These are phyloP conservation scores for Nymphalis io DNA, from an alignment of 1,140 invertebrate genomes.

Conservation along the genomic window DNA sequence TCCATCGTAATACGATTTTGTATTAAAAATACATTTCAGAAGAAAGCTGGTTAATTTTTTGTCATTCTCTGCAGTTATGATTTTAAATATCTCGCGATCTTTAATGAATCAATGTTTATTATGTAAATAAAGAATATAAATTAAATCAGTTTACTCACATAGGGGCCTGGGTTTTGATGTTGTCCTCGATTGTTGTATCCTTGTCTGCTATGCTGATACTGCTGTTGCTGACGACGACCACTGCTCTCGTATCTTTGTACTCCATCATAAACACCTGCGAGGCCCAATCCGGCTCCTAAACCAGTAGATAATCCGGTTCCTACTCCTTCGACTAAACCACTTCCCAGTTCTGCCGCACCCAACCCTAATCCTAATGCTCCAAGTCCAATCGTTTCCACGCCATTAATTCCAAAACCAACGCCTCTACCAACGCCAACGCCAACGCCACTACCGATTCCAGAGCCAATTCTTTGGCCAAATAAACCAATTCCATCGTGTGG, in stretches of 20 bases:
- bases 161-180: no score
- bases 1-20: no score
- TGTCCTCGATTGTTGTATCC: no score
- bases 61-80: no score
- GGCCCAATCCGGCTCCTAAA: not conserved
- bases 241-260: slow-evolving; percentile 5
- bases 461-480: not conserved
- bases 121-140: no score
- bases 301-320: not conserved
- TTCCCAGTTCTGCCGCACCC: not conserved
- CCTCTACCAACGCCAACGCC: slow-evolving; percentile 2
- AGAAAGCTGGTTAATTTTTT: no score
- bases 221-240: not conserved
- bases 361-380: not conserved
- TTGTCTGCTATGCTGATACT: no score
- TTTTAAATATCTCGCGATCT: no score
- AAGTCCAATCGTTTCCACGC: not conserved
- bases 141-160: no score
- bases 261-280: not conserved
- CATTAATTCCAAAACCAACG: not conserved
- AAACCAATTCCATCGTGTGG: not conserved
- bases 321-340: not conserved
- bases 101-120: no score
- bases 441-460: slow-evolving; percentile 3
- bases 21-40: no score